Percentiles rank a stretch among this genome's conserved stretches.
Conservation (phyloP, 2,888 invertebrate species). For the Ophion slaviceki region DNA sequence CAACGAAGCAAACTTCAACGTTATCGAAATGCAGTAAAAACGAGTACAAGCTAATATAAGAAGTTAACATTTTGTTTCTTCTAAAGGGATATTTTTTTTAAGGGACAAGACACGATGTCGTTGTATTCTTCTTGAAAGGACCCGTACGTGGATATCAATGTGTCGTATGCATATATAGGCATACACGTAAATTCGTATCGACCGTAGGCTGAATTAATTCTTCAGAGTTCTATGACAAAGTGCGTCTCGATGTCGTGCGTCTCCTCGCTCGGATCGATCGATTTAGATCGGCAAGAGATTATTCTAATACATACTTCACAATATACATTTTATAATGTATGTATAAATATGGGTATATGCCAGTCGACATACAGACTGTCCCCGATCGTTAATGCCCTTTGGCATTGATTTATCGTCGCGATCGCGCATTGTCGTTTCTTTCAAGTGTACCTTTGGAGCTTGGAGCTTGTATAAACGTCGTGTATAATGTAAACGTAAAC, state of each 20-base stretch:
- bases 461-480: constrained; percentile 24
- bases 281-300: constrained; percentile 81
- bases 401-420: constrained; percentile 61
- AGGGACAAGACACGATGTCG: not conserved
- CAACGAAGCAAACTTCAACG: too few species aligned
- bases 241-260: constrained; percentile 69
- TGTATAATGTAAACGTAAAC: not conserved
- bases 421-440: constrained; percentile 55
- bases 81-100: not conserved
- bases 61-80: too few species aligned
- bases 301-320: constrained; percentile 69
- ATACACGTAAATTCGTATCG: constrained; percentile 24
- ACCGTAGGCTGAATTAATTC: constrained; percentile 71
- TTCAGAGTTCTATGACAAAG: constrained; percentile 73
- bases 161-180: constrained; percentile 42
- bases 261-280: constrained; percentile 77
- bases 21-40: too few species aligned
- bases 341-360: constrained; percentile 2
- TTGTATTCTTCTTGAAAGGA: not conserved
- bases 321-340: constrained; percentile 39
- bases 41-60: too few species aligned
- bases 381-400: constrained; percentile 48
- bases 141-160: constrained; percentile 39
- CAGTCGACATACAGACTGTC: constrained; percentile 48
- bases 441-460: constrained; percentile 20